Base-by-base conservation (phyloP, 2,797 vertebrate species). In the Mormyrus proboscirostris region DNA sequence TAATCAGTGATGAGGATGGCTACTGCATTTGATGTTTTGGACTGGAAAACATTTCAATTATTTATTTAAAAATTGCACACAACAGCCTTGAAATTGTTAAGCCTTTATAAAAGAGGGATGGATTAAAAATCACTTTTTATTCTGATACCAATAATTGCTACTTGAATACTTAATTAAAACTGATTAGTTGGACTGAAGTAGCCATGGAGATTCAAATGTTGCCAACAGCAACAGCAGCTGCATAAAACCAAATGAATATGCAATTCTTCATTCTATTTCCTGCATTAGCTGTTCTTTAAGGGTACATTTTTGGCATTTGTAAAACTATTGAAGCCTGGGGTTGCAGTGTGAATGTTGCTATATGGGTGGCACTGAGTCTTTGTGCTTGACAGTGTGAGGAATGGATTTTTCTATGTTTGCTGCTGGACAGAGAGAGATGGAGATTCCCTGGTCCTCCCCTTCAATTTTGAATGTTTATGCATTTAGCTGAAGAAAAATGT, bases 311-410 rank as follows among this genome's bases (percentile, higher is more conserved):
- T 57, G 65, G 38, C 49, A 25, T 44, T 62, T 88, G 50, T 89
- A 89, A 90, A 91, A 89, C 19, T 86, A 84, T 82, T 62, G 69
- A 82, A 59, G 50, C 88, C 86, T 51, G 47, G 47, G 86, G 88
- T 69, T 76, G n/a, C 79, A 90, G 59, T 88, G 59, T 82, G 73
- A 79, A 79, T 7, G 16, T 76, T 19, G 38, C 16, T n/a, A 1
- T 76, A 16, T 41, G 1, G 33, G 73, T 41, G 41, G 73, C 7
- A 16, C 19, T n/a, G 22, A 57, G 83, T 55, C 41, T 22, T 83
- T 89, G 57, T 49, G 25, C 22, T 57, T 2, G 7, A 16, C 16
- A 2, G 50, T 29, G 73, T 33, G 41, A 50, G 16, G 41, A 85
- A 79, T 90, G 62, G 51, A 49, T 49, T n/a, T 50, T 33, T 10